phyloP scores from a whole-genome alignment of 1,140 invertebrate genomes.

The Campodea augens region DNA sequence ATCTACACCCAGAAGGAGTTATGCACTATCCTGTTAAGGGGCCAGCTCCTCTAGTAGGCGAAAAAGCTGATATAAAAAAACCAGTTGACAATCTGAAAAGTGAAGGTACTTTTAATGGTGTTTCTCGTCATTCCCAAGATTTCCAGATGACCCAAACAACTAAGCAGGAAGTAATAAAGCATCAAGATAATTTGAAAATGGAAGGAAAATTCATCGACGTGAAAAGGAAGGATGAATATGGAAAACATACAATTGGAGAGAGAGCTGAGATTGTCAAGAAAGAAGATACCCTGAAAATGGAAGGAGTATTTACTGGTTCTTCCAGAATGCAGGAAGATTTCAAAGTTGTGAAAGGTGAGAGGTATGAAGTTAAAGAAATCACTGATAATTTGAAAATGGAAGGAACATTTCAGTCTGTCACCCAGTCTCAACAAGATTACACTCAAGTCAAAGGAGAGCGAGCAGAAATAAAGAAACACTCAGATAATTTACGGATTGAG shows the following conservation, averaged over 20 bases:
- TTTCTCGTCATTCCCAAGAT: constrained; percentile 25
- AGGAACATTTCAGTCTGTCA: neutral
- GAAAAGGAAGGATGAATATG: no score
- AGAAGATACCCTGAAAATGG: constrained; percentile 12
- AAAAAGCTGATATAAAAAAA: constrained; percentile 8
- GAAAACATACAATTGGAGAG: no score
- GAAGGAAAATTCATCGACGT: constrained; percentile 22
- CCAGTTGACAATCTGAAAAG: neutral
- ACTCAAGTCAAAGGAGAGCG: constrained; percentile 3
- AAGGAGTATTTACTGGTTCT: constrained; percentile 19
- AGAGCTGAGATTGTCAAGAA: neutral
- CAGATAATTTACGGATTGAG: neutral
- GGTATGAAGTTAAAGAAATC: neutral
- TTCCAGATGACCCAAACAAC: constrained; percentile 22
- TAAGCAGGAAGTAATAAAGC: constrained; percentile 27
- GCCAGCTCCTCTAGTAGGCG: constrained; percentile 12
- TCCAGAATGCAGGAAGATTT: neutral
- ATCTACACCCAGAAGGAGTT: constrained; percentile 16
- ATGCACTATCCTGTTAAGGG: constrained; percentile 17
- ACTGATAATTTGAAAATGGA: neutral
- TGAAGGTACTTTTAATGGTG: constrained; percentile 13
- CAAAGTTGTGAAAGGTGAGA: neutral
- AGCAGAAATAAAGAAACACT: constrained; percentile 8
- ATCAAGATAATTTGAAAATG: constrained; percentile 32
- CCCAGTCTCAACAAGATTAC: neutral